Percentiles rank a stretch among this genome's conserved stretches.
Conservation (phyloP, 2,888 invertebrate species). For the Byasa hedistus region DNA sequence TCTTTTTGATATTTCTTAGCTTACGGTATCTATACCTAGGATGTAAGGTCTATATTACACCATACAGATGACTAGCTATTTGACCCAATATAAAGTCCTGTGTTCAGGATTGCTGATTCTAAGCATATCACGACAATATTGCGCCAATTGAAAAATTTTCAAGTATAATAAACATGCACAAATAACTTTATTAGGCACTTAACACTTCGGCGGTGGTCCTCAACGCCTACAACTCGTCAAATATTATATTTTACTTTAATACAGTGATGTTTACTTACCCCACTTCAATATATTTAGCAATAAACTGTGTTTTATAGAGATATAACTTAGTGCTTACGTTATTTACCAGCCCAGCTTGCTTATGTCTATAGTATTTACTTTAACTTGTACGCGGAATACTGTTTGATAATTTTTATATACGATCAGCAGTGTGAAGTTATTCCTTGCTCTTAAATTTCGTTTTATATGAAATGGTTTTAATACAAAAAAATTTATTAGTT, state of each 20-base stretch:
- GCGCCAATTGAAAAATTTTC: slow-evolving; percentile 3
- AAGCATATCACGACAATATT: neutral
- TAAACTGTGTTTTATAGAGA: neutral
- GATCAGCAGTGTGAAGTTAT: too few species aligned
- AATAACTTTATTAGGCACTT: slow-evolving; percentile 29
- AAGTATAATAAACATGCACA: slow-evolving; percentile 14
- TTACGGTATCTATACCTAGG: too few species aligned
- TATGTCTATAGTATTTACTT: neutral
- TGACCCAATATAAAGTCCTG: too few species aligned
- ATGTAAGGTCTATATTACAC: too few species aligned
- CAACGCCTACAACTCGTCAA: slow-evolving; percentile 32
- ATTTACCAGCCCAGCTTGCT: neutral
- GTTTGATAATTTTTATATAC: neutral
- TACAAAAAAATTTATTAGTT: too few species aligned
- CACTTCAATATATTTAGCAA: slow-evolving; percentile 10
- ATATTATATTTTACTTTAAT: slow-evolving; percentile 34
- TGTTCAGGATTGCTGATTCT: too few species aligned
- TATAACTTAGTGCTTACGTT: slow-evolving; percentile 3
- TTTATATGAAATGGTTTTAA: too few species aligned
- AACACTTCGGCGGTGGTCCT: slow-evolving; percentile 18
- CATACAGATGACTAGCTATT: too few species aligned
- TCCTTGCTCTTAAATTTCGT: too few species aligned
- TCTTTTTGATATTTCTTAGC: too few species aligned
- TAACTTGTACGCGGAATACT: neutral
- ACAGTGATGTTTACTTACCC: slow-evolving; percentile 20